phyloP scores from a whole-genome alignment of 1,140 invertebrate genomes.

The Carposina sasakii region DNA sequence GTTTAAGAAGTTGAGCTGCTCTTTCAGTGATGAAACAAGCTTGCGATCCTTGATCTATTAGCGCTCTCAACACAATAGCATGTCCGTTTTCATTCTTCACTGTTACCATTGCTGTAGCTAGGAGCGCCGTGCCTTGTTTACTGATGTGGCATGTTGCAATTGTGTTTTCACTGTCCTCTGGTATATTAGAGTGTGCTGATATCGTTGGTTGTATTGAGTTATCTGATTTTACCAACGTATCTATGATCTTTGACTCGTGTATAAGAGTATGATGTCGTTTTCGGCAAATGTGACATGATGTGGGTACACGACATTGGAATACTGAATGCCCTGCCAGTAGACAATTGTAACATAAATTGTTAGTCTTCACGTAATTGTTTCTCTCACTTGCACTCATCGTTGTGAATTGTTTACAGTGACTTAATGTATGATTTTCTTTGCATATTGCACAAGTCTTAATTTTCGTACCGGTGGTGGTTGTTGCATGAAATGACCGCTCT shows the following conservation, averaged over 20 bases:
- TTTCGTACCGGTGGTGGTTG: neutral
- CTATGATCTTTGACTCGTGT: no score
- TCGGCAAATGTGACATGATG: constrained; percentile 17
- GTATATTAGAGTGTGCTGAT: neutral
- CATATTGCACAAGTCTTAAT: constrained; percentile 17
- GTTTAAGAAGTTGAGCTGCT: constrained; percentile 19
- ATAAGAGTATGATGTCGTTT: constrained; percentile 24
- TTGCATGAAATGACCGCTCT: constrained; percentile 13
- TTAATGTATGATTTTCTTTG: constrained; percentile 22
- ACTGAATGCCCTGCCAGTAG: constrained; percentile 18
- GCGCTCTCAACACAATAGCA: constrained; percentile 10
- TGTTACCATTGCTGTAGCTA: constrained; percentile 22
- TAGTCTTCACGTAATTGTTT: constrained; percentile 22
- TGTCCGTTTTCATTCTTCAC: constrained; percentile 2
- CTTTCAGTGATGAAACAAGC: constrained; percentile 22
- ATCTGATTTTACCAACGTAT: no score
- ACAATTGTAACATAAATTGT: constrained; percentile 29
- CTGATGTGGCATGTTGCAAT: neutral
- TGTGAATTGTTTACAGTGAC: constrained; percentile 23
- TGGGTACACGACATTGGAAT: constrained; percentile 12
- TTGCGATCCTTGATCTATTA: constrained; percentile 25
- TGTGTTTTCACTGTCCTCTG: neutral
- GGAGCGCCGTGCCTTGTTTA: constrained; percentile 2
- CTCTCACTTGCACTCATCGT: constrained; percentile 12
- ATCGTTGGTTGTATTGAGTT: no score